phyloP scores from a whole-genome alignment of 2,113 vertebrate species.

The Maccullochella peelii region DNA sequence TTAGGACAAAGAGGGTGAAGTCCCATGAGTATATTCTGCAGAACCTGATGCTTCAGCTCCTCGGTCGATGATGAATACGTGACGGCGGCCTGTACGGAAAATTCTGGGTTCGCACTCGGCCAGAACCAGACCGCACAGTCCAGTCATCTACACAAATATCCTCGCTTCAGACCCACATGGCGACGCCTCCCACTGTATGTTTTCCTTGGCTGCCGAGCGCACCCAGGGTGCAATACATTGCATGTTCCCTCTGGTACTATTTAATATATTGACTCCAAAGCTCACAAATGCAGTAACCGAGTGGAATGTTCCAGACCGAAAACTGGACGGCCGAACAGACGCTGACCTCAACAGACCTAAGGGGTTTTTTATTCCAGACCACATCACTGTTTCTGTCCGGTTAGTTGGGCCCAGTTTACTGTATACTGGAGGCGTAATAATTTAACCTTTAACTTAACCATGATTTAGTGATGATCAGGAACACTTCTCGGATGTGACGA shows the following conservation, averaged over 20 bases:
- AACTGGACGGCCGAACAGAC: conserved; percentile 70
- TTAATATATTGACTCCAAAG: conserved; percentile 91
- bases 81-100: not conserved
- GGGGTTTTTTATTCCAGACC: not conserved
- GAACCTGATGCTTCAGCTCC: not conserved
- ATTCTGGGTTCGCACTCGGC: not conserved
- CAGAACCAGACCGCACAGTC: conserved; percentile 56
- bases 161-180: conserved; percentile 86
- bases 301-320: conserved; percentile 86
- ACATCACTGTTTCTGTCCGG: conserved; percentile 80
- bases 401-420: not conserved
- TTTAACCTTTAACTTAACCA: too few species aligned
- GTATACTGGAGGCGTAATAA: not conserved
- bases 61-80: too few species aligned
- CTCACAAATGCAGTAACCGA: conserved; percentile 89
- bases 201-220: conserved; percentile 87
- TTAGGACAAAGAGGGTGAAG: too few species aligned
- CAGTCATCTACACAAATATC: conserved; percentile 89
- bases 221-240: conserved; percentile 85
- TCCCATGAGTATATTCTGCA: not conserved
- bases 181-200: conserved; percentile 88
- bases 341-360: not conserved
- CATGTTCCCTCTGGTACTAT: conserved; percentile 78
- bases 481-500: not conserved
- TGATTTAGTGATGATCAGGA: not conserved